phyloP scores from a whole-genome alignment of 35 echinoderm and acorn worm genomes.

The Hemicentrotus pulcherrimus region DNA sequence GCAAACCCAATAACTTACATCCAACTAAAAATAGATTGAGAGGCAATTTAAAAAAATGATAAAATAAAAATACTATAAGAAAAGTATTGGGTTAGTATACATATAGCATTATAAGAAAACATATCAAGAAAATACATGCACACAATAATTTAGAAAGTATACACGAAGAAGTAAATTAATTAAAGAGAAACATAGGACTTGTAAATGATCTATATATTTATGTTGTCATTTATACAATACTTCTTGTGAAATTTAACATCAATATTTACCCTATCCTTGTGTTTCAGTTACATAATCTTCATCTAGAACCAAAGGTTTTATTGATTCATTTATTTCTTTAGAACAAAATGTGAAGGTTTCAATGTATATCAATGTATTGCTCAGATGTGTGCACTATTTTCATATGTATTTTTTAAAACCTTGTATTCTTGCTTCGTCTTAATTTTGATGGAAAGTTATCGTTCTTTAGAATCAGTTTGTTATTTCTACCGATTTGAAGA shows the following conservation, averaged over 20 bases:
- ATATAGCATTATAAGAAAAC: not conserved
- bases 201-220: not conserved
- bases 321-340: too few relatives aligned
- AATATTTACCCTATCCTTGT: not conserved
- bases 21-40: not conserved
- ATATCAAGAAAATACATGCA: not conserved
- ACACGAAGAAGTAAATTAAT: not conserved
- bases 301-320: too few relatives aligned
- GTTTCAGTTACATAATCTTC: not conserved
- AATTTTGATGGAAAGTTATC: too few relatives aligned
- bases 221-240: not conserved
- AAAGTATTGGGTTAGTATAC: not conserved
- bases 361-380: too few relatives aligned
- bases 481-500: not conserved
- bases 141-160: not conserved
- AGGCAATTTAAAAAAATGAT: not conserved
- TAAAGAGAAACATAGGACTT: not conserved
- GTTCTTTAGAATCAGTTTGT: not conserved
- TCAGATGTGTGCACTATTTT: too few relatives aligned
- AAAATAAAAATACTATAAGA: not conserved
- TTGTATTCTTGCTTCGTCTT: too few relatives aligned
- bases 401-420: too few relatives aligned
- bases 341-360: too few relatives aligned
- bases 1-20: constrained; percentile 28
- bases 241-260: not conserved